Conservation (phyloP, 92 coral and sea anemone species). For the Epizoanthus scotinus region DNA sequence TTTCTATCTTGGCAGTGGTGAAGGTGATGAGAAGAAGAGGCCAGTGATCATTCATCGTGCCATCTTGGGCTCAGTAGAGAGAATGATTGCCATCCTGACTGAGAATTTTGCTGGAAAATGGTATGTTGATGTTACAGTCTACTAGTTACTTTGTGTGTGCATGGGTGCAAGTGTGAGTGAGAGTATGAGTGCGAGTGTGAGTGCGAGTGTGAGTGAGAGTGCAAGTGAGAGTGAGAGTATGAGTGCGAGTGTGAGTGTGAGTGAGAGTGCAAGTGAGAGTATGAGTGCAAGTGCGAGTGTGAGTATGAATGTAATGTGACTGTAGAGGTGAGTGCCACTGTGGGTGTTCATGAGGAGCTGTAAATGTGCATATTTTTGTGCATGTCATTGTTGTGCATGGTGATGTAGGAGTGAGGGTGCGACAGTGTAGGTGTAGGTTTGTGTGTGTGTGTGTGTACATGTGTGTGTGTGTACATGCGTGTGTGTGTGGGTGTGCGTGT, state of each 20-base stretch:
- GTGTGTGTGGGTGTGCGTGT: no score
- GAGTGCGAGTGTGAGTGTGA: background rate
- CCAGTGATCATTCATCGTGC: conserved; percentile 99
- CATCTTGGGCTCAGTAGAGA: conserved; percentile 94
- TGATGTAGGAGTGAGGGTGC: background rate
- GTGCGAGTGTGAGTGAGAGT: no score
- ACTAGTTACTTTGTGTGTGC: background rate
- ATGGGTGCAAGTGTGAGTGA: background rate
- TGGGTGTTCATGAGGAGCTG: no score
- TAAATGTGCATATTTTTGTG: no score
- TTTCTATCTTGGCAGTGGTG: conserved; percentile 69
- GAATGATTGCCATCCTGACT: conserved; percentile 98
- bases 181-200: background rate
- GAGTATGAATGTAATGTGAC: no score
- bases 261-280: background rate
- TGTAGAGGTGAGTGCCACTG: no score
- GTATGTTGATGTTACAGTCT: conserved; percentile 45
- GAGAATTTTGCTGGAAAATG: conserved; percentile 98
- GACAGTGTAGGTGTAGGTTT: background rate
- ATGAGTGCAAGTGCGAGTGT: no score
- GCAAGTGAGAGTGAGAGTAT: background rate
- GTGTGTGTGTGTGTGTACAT: no score
- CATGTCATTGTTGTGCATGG: no score
- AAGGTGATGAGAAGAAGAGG: conserved; percentile 91
- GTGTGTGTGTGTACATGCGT: no score